A percentile compares a stretch with the other conserved stretches of the same genome.
These are phyloP conservation scores for Bombus polaris DNA, from an alignment of 1,140 invertebrate species.

Conservation along the genomic window DNA sequence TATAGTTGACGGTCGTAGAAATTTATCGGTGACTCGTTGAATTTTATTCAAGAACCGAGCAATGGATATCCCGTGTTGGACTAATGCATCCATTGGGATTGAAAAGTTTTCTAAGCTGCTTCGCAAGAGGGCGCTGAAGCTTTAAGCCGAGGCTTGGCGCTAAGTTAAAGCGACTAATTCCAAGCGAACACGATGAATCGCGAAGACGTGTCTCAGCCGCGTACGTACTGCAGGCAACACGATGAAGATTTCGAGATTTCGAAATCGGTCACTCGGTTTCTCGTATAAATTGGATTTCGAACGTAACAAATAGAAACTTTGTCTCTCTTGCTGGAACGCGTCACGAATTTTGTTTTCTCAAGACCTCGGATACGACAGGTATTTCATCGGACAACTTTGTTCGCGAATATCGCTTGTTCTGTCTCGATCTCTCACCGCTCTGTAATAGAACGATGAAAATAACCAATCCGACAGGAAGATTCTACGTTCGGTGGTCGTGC, in stretches of 20 bases:
- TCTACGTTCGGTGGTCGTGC: neutral
- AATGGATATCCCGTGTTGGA: neutral
- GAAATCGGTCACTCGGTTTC: neutral
- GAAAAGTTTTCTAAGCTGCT: neutral
- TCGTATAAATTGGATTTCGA: neutral
- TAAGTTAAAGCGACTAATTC: constrained; percentile 7
- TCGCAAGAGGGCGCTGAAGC: neutral
- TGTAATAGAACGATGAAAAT: neutral
- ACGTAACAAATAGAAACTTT: neutral
- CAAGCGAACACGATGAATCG: neutral
- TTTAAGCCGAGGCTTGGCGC: neutral
- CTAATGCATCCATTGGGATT: neutral
- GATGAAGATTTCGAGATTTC: neutral
- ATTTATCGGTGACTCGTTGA: too few species aligned
- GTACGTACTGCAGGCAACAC: neutral
- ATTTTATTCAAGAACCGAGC: neutral
- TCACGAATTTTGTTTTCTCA: too few species aligned
- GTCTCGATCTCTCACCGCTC: too few species aligned
- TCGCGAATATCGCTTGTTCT: neutral
- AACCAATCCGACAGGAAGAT: neutral
- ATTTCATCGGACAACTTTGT: neutral
- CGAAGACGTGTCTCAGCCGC: neutral
- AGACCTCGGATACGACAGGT: neutral
- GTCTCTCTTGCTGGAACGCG: neutral
- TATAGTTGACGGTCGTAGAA: too few species aligned